Base-by-base conservation (phyloP, 2,113 vertebrate genomes). In the Romanogobio albipinnatus region DNA sequence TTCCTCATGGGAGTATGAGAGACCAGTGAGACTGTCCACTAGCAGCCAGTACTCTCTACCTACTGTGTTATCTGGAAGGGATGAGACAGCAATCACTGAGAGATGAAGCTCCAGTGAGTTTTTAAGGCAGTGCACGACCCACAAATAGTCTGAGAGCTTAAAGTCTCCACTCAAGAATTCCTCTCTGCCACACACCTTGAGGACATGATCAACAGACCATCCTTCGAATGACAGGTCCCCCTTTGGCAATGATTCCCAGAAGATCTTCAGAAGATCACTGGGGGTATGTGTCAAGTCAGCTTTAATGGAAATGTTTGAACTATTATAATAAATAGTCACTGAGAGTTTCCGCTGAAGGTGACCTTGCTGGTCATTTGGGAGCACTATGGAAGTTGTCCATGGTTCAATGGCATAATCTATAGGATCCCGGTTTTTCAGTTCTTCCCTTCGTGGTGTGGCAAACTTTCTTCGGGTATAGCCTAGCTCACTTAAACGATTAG, bases 141-240 rank as follows among this genome's bases (percentile, higher is more conserved):
- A 95, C 14, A 92, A 87, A 86, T 94, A 95, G 22, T 91, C 73
- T 0, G 85, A 89, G 29, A 96, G 91, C 1, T 78, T 47, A 11
- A 89, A n/a, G 15, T 92, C 85, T 66, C 95, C 93, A 2, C 83
- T 88, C 36, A 96, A 14, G 82, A 92, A 95, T 83, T 96, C 95
- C 66, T 95, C 94, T 74, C 95, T 92, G 1, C 94, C 93, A 10
- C 91, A 87, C 13, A 95, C 91, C 71, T 94, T 95, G n/a, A 96
- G 85, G 33, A 93, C 90, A 39, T 94, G 75, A 51, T 51, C 43
- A 4, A 82, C 86, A 26, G 83, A 82, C 9, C 92, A 86, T 10
- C 76, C 76, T 5, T 86, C 39, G 14, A 93, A 73, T 26, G 84
- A 61, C 45, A 59, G 1, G 0, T 59, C 61, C 47, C 79, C 84